Evolutionary conservation across 2,888 invertebrate species (phyloP).

Genomic region (Polydrusus pterygomalis): DNA sequence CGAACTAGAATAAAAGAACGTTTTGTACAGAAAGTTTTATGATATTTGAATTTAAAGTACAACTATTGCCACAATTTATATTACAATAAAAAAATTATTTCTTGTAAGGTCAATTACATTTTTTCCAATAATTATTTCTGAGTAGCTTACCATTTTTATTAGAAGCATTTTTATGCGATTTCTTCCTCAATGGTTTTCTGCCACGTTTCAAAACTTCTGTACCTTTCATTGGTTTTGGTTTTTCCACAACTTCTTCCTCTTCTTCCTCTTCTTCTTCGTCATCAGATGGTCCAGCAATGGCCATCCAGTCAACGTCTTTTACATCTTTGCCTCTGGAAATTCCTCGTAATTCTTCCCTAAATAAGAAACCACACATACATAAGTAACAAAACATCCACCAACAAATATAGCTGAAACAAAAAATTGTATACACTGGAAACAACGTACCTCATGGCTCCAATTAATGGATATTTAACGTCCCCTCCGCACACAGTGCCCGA

Average conservation of each 20-base stretch:
- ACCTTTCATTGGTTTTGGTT: slow-evolving; percentile 84
- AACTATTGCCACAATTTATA: no score
- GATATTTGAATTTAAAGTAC: no score
- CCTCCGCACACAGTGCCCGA: slow-evolving; percentile 88
- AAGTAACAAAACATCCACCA: no score
- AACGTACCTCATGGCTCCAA: slow-evolving; percentile 88
- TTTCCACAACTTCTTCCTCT: slow-evolving; percentile 74
- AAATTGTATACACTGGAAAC: no score
- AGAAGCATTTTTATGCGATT: slow-evolving; percentile 36
- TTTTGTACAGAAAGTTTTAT: no score
- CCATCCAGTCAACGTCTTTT: slow-evolving; percentile 91
- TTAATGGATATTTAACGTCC: slow-evolving; percentile 90
- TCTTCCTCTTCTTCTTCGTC: slow-evolving; percentile 75
- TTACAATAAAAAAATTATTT: no score
- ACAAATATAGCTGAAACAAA: no score
- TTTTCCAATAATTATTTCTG: not conserved
- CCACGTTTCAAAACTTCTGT: slow-evolving; percentile 81
- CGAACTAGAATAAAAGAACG: slow-evolving; percentile 77
- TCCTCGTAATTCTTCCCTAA: slow-evolving; percentile 88
- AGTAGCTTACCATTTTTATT: slow-evolving; percentile 77
- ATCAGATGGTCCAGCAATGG: slow-evolving; percentile 81
- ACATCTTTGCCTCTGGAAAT: slow-evolving; percentile 87
- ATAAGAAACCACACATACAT: no score
- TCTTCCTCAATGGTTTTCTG: slow-evolving; percentile 81
- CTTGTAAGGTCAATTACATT: no score